Conservation (phyloP, 2,113 vertebrate species). For the Tyrannus savana region DNA sequence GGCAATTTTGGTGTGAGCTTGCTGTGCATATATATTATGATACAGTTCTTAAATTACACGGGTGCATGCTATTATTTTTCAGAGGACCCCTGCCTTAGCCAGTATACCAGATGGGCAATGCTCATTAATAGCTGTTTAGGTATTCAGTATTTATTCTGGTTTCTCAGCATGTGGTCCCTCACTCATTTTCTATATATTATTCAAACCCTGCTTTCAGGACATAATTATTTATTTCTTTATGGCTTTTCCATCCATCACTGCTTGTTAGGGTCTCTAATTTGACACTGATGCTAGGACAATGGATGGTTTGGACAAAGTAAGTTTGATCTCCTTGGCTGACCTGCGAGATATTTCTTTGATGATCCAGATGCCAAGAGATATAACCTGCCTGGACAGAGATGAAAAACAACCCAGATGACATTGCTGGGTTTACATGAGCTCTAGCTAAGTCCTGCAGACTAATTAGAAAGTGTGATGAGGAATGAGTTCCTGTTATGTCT, state of each 20-base stretch:
- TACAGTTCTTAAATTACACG: conserved; percentile 8
- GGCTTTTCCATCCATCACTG: conserved; percentile 37
- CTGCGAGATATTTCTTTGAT: background rate
- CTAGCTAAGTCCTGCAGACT: background rate
- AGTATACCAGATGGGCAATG: conserved; percentile 43
- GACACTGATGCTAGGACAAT: conserved; percentile 23
- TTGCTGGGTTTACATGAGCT: background rate
- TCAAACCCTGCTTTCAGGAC: conserved; percentile 17
- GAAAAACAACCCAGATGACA: background rate
- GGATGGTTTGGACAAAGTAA: background rate
- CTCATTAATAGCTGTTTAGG: conserved; percentile 57
- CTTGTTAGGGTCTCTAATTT: conserved; percentile 23
- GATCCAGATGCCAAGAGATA: conserved; percentile 18
- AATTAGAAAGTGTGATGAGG: background rate
- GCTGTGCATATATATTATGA: conserved; percentile 9
- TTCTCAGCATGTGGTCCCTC: conserved; percentile 37
- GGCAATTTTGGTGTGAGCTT: conserved; percentile 13
- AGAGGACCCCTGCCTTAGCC: conserved; percentile 11
- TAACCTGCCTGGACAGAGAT: background rate
- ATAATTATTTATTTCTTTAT: conserved; percentile 47
- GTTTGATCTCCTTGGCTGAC: background rate
- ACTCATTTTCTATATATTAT: conserved; percentile 37
- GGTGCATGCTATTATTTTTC: conserved; percentile 43
- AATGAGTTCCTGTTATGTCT: background rate
- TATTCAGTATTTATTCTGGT: conserved; percentile 57